phyloP scores from a whole-genome alignment of 2,113 vertebrate genomes.

The Halcyon malimbica region DNA sequence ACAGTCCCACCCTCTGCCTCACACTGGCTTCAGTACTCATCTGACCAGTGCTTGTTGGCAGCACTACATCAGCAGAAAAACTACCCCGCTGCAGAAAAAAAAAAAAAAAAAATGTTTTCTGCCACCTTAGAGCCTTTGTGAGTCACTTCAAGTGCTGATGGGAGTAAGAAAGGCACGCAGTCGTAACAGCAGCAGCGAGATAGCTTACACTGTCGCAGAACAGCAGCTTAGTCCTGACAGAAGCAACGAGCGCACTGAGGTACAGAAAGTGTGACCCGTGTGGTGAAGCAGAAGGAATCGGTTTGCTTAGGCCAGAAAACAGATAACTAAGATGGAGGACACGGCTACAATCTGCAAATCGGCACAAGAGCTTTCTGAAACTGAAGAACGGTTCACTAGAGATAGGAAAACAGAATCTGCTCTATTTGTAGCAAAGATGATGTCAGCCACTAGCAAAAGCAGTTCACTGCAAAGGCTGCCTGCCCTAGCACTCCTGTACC shows the following conservation, averaged over 20 bases:
- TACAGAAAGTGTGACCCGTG: not conserved
- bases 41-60: not conserved
- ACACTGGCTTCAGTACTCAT: not conserved
- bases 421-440: slow-evolving; percentile 55
- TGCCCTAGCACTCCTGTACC: slow-evolving; percentile 8
- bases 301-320: not conserved
- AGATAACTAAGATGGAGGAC: not conserved
- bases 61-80: not conserved
- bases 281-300: accelerated
- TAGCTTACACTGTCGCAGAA: not conserved
- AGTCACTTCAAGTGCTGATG: slow-evolving; percentile 13
- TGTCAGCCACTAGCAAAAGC: slow-evolving; percentile 19
- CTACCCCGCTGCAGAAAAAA: not conserved
- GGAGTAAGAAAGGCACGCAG: not conserved
- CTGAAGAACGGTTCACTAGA: not conserved
- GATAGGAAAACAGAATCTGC: slow-evolving; percentile 14
- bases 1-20: not conserved
- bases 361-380: not conserved
- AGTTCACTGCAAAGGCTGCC: not conserved
- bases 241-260: not conserved
- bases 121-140: slow-evolving; percentile 6
- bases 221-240: not conserved
- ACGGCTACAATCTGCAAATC: accelerated
- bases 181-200: not conserved
- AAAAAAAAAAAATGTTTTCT: not conserved